Base-by-base conservation (phyloP, 30 jellyfish, hydroid and myxozoan genomes). In the Cassiopea andromeda region DNA sequence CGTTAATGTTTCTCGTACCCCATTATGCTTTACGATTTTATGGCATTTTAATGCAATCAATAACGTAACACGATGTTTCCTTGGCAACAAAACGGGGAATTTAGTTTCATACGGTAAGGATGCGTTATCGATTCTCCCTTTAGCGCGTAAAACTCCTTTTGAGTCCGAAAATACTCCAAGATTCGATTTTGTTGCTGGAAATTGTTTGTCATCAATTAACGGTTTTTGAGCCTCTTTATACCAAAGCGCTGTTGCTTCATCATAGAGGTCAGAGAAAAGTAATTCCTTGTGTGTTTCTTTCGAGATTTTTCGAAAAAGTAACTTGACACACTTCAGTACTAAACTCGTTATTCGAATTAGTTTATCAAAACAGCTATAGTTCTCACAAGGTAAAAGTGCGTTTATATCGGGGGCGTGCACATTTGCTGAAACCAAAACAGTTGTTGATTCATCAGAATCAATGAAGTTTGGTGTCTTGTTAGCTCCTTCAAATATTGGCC, bases 91-190 rank as follows among this genome's bases (percentile, higher is more conserved):
- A 60, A 75, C 87, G 43, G 93, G 87, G 68, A 16, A 71, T 44
- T 73, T 72, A 5, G 87, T 73, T 73, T 72, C 87, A 60, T 85
- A 71, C 8, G 81, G 81, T 64, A 85, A 74, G 0, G 93, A n/a
- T n/a, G n/a, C n/a, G n/a, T n/a, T n/a, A 72, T 73, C 87, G 6
- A 72, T 74, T 46, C 87, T 74, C n/a, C 93, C 93, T 47, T 60
- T 61, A 1, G 27, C 69, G n/a, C 93, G 69, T 15, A 72, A 75
- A 49, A 85, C 50, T 1, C 81, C 72, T 15, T 72, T 49, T 45
- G 10, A 43, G 57, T 85, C 93, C 14, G 73, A 1, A 85, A 75
- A 85, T 13, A 74, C 80, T 45, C 47, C 12, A 58, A 69, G 44
- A 16, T 12, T 77, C 45, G 44, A 44, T n/a, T 43, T 50, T 47